Base-by-base conservation (phyloP, 2,888 invertebrate species). In the Eilema depressum region DNA sequence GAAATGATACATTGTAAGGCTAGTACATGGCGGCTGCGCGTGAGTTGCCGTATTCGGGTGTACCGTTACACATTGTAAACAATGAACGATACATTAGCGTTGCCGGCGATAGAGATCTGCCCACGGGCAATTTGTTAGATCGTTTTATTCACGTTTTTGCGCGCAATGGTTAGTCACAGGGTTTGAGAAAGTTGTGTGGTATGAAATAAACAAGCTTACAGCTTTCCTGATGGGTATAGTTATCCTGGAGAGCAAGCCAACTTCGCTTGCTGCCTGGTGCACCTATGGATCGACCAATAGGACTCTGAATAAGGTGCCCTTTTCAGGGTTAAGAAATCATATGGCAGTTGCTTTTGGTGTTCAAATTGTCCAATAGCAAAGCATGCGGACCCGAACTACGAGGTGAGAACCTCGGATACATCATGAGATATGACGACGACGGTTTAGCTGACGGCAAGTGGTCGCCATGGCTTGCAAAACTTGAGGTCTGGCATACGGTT, bases 1-100 rank as follows among this genome's bases (percentile, higher is more conserved):
- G 17, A 65, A 65, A 66, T 70, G 66, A 66, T 67, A 63, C 59
- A 63, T 59, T 37, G 63, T 69, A n/a, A 63, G 57, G 37, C 25
- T 3, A 59, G 17, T 23, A 61, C 65, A 26, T 41, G 47, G 60
- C 62, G 74, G 70, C 70, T 74, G 68, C 62, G 68, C 80, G 69
- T 73, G 64, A 60, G 66, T 67, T 26, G 28, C 77, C 74, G 69
- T 81, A 81, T 81, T 81, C 26, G 73, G 72, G 64, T 66, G 63
- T 83, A 76, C 83, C 82, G 83, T 81, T 83, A 81, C 62, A 69
- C 68, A 70, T 70, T 70, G 74, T 78, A 82, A 77, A 83, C 83
- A 83, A 83, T 83, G 78, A 70, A 57, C 75, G 57, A 70, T 73
- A 74, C 70, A 77, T 82, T 79, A 79, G 71, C 47, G 62, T 28